Percentiles rank a stretch among this genome's conserved stretches.
phyloP scores from a whole-genome alignment of 2,797 vertebrate species.

The Calcarius lapponicus region DNA sequence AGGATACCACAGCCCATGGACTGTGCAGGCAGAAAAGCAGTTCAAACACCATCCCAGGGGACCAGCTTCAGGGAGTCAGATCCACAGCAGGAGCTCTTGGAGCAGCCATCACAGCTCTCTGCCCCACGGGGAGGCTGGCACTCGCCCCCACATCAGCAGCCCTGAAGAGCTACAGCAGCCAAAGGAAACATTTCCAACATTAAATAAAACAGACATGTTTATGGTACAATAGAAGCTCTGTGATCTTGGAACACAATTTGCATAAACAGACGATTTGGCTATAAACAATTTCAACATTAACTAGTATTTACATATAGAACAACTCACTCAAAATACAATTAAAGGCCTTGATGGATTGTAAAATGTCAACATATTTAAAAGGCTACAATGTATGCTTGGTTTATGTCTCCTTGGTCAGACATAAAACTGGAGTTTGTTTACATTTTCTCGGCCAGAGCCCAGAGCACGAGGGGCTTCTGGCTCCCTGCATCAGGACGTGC shows the following conservation, averaged over 20 bases:
- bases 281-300: constrained; percentile 80
- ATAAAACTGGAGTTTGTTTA: constrained; percentile 43
- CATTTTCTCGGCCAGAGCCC: not conserved
- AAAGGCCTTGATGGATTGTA: constrained; percentile 74
- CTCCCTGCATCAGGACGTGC: not conserved
- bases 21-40: not conserved
- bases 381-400: constrained; percentile 58
- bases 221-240: constrained; percentile 68
- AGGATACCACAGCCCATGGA: not conserved
- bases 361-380: constrained; percentile 77
- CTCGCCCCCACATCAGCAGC: not conserved
- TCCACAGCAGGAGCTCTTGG: not conserved
- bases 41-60: not conserved
- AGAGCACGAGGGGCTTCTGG: not conserved
- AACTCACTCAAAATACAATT: constrained; percentile 80
- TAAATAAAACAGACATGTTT: constrained; percentile 75
- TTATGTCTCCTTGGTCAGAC: constrained; percentile 64
- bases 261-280: constrained; percentile 81
- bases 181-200: constrained; percentile 54
- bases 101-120: not conserved
- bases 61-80: not conserved
- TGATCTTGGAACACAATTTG: constrained; percentile 76
- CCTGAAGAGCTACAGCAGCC: constrained; percentile 34
- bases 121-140: not conserved
- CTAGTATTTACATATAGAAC: constrained; percentile 80